A percentile compares a stretch with the other conserved stretches of the same genome.
phyloP scores from a whole-genome alignment of 2,797 vertebrate species.

The Novumbra hubbsi region DNA sequence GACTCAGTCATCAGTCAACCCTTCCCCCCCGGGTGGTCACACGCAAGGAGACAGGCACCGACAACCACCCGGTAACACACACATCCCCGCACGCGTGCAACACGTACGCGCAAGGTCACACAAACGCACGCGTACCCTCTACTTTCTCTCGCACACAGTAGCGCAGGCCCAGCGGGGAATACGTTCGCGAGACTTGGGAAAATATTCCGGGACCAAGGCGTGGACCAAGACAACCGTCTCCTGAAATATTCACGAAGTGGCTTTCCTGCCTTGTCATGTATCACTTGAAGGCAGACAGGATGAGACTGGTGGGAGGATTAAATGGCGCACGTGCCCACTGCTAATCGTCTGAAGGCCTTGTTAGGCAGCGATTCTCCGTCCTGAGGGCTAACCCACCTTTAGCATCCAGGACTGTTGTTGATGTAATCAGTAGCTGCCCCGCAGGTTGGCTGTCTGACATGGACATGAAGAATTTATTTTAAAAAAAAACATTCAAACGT shows the following conservation, averaged over 20 bases:
- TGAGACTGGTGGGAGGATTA: background rate
- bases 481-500: too few relatives aligned
- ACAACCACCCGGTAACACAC: background rate
- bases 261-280: background rate
- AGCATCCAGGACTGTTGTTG: background rate
- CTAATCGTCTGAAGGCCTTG: background rate
- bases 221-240: background rate
- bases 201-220: background rate
- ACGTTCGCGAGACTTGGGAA: background rate
- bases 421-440: background rate
- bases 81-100: background rate
- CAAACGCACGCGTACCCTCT: background rate
- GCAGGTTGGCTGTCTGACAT: background rate
- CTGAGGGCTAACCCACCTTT: background rate
- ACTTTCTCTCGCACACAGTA: background rate
- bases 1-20: background rate
- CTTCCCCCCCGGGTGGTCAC: background rate
- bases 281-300: background rate
- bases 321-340: background rate
- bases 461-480: too few relatives aligned
- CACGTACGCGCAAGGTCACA: background rate
- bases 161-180: background rate
- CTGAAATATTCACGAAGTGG: conserved; percentile 12
- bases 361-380: background rate
- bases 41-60: background rate